Evolutionary conservation across 2,113 vertebrate species (phyloP).

Genomic region (Regulus satrapa): DNA sequence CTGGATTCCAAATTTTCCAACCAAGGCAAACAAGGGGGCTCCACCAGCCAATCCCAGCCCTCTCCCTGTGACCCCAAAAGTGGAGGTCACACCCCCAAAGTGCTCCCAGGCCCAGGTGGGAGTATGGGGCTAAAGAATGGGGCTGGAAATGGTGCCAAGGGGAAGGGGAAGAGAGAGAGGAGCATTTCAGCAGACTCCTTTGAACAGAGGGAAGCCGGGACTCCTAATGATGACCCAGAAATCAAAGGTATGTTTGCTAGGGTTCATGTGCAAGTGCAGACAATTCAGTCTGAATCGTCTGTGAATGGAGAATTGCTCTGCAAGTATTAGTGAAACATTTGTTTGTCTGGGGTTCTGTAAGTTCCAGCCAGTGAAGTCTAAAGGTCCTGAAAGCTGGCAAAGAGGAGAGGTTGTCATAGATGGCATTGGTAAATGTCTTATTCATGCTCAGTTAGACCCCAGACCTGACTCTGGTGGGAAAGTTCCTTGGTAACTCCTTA

Average conservation of each 20-base stretch:
- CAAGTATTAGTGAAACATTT: not conserved
- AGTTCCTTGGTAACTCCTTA: slow-evolving; percentile 12
- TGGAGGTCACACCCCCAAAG: slow-evolving; percentile 85
- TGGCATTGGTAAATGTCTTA: not conserved
- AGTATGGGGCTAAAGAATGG: slow-evolving; percentile 97
- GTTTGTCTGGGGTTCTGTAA: not conserved
- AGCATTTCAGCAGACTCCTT: slow-evolving; percentile 96
- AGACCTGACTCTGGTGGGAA: not conserved
- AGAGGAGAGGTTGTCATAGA: not conserved
- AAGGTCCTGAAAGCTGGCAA: not conserved
- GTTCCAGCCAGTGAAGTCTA: not conserved
- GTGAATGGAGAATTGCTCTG: not conserved
- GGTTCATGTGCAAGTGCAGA: not conserved
- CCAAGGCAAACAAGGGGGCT: slow-evolving; percentile 96
- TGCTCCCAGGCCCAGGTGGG: slow-evolving; percentile 86
- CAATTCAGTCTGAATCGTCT: not conserved
- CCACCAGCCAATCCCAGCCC: slow-evolving; percentile 93
- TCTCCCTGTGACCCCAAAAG: slow-evolving; percentile 96
- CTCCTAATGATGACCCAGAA: slow-evolving; percentile 87
- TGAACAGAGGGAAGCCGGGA: slow-evolving; percentile 92
- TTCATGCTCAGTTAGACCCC: not conserved
- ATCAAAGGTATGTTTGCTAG: slow-evolving; percentile 82
- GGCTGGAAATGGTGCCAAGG: slow-evolving; percentile 92
- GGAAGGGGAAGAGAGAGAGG: slow-evolving; percentile 95
- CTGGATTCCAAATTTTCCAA: slow-evolving; percentile 99